Percentiles rank a stretch among this genome's conserved stretches.
Conservation (phyloP, 1,140 invertebrate species). For the Saccostrea cuccullata region DNA sequence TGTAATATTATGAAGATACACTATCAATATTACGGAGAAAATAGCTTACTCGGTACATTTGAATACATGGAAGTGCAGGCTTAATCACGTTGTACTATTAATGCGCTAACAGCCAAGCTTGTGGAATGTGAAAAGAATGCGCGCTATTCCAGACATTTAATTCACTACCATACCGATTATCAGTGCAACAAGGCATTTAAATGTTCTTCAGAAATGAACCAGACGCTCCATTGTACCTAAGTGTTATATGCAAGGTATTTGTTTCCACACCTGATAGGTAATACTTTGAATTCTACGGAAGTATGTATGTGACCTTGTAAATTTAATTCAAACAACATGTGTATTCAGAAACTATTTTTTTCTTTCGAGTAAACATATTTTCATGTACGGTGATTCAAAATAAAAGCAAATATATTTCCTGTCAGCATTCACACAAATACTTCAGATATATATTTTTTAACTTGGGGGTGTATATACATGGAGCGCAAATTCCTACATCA, state of each 20-base stretch:
- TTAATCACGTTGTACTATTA: conserved; percentile 15
- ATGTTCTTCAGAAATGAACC: neutral
- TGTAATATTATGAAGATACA: neutral
- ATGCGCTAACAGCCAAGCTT: neutral
- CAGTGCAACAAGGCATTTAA: neutral
- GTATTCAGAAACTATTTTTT: no score
- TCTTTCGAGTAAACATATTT: no score
- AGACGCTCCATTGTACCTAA: neutral
- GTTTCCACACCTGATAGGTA: neutral
- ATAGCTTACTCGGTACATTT: neutral
- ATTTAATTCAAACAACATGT: no score
- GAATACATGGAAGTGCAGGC: conserved; percentile 17
- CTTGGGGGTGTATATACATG: no score
- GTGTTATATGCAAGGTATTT: neutral
- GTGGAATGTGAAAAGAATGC: neutral
- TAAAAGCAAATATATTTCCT: no score
- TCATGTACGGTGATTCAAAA: no score
- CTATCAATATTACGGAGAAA: no score
- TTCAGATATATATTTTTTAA: no score
- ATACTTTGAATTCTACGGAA: no score
- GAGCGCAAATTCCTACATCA: no score
- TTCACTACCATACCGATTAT: neutral
- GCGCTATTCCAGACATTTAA: neutral
- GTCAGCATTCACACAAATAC: no score
- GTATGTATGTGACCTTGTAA: no score